These are phyloP conservation scores for Misgurnus anguillicaudatus DNA, from an alignment of 2,113 vertebrate species.

Conservation along the genomic window DNA sequence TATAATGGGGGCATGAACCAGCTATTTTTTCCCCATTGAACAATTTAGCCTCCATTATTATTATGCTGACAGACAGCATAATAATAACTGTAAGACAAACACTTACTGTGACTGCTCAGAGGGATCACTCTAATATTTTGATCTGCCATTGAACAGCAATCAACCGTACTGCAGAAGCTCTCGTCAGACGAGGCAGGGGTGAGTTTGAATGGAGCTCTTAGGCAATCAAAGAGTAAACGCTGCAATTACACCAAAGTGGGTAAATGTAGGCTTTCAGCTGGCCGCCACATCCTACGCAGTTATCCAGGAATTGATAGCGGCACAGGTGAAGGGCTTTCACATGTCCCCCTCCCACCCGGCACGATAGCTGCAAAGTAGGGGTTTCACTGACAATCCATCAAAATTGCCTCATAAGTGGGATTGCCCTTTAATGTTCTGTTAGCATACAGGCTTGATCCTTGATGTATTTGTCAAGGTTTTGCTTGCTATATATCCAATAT, in stretches of 20 bases:
- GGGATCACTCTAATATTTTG: constrained; percentile 64
- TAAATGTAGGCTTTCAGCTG: constrained; percentile 74
- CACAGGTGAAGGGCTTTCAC: constrained; percentile 60
- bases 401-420: constrained; percentile 6
- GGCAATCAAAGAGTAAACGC: constrained; percentile 67
- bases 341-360: constrained; percentile 18
- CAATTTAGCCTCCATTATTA: constrained; percentile 44
- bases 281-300: constrained; percentile 68
- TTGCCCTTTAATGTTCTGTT: constrained; percentile 13
- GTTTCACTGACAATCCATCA: constrained; percentile 29
- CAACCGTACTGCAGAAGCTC: constrained; percentile 59
- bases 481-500: not conserved
- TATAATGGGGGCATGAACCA: not conserved
- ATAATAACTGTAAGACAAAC: constrained; percentile 61
- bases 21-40: constrained; percentile 9
- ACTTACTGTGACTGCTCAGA: constrained; percentile 57
- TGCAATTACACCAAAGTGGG: constrained; percentile 73
- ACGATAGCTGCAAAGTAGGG: constrained; percentile 19
- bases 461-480: not conserved
- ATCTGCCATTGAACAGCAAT: constrained; percentile 69
- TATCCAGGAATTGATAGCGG: constrained; percentile 58
- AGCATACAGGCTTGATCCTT: not conserved
- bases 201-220: constrained; percentile 72
- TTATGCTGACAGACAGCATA: constrained; percentile 57
- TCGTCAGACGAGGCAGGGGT: constrained; percentile 61